These are phyloP conservation scores for Brachionus manjavacas DNA, from an alignment of 1,140 invertebrate species.

Conservation along the genomic window DNA sequence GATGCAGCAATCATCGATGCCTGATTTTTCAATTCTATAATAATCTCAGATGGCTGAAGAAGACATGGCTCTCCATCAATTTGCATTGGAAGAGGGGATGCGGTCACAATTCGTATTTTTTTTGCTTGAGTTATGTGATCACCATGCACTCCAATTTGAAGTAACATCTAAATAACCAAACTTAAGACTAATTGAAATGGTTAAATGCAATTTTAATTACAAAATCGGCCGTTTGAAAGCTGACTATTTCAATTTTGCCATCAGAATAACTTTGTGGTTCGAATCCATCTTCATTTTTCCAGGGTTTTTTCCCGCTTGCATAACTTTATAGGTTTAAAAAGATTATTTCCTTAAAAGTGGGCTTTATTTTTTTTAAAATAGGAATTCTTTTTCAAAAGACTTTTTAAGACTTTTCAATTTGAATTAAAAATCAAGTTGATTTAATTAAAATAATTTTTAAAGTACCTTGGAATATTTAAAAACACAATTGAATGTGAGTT, in stretches of 20 bases:
- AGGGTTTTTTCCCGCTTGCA: constrained; percentile 37
- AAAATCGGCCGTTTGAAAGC: constrained; percentile 36
- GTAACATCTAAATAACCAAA: constrained; percentile 3
- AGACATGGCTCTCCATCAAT: constrained; percentile 38
- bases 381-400: neutral
- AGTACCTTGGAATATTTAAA: constrained; percentile 40
- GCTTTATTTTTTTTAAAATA: neutral
- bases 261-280: constrained; percentile 32
- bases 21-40: constrained; percentile 32
- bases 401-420: neutral
- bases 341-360: neutral
- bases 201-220: neutral
- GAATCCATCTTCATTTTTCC: constrained; percentile 12
- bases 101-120: neutral
- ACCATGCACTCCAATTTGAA: constrained; percentile 33
- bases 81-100: constrained; percentile 32
- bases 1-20: neutral
- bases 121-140: constrained; percentile 35
- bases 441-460: neutral
- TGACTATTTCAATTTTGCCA: constrained; percentile 40
- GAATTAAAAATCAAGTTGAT: neutral
- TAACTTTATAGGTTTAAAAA: constrained; percentile 17
- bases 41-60: constrained; percentile 14
- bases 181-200: neutral
- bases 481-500: constrained; percentile 39